phyloP scores from a whole-genome alignment of 2,888 invertebrate species.

The Metallyticus violacea region DNA sequence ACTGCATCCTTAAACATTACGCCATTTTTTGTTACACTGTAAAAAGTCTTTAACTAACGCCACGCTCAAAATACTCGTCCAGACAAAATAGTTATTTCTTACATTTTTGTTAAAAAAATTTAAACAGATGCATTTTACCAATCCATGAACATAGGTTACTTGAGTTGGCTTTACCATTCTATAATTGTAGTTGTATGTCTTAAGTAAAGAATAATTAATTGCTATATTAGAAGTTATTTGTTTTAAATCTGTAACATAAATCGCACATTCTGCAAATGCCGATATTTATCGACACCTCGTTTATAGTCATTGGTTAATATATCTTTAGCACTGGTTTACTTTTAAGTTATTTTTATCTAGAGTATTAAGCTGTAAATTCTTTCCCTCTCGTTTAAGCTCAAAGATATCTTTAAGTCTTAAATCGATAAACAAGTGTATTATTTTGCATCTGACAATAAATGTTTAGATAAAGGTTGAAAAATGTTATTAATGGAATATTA shows the following conservation, averaged over 20 bases:
- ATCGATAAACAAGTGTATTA: neutral
- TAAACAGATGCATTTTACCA: neutral
- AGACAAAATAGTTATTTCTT: conserved; percentile 20
- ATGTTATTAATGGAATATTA: neutral
- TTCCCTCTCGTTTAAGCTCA: neutral
- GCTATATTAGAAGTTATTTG: neutral
- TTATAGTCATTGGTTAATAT: too few species aligned
- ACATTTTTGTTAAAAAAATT: conserved; percentile 5
- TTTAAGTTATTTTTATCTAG: neutral
- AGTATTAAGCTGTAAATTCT: neutral
- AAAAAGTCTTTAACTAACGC: neutral
- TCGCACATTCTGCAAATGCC: neutral
- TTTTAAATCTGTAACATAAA: neutral
- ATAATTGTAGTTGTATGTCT: neutral
- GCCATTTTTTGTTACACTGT: neutral
- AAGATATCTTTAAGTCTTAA: neutral
- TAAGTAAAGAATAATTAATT: neutral
- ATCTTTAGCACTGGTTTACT: neutral
- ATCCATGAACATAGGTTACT: neutral
- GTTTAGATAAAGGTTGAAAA: neutral
- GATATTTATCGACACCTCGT: neutral
- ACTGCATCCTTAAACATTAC: neutral
- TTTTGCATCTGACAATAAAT: neutral
- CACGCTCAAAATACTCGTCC: neutral
- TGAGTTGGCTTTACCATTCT: neutral